phyloP scores from a whole-genome alignment of 2,113 vertebrate genomes.

The Mus musculus region GRCm39 chr3:53794001-53794500 shows the following conservation, averaged over 20 bases:
- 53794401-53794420: background rate
- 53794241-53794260: background rate
- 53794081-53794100: background rate
- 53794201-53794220: background rate
- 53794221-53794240: background rate
- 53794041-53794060: background rate
- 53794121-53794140: background rate
- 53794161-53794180: background rate
- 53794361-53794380: background rate
- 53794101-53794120: background rate
- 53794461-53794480: background rate
- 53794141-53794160: background rate
- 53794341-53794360: background rate
- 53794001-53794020: background rate
- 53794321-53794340: no score
- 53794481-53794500: background rate
- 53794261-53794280: background rate
- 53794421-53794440: background rate
- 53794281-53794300: background rate
- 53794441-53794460: background rate
- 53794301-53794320: background rate
- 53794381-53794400: background rate
- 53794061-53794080: background rate
- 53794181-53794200: background rate
- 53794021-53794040: background rate